Evolutionary conservation across 23 tunicate genomes (phyloP).

Genomic region (Aplidium turbinatum): DNA sequence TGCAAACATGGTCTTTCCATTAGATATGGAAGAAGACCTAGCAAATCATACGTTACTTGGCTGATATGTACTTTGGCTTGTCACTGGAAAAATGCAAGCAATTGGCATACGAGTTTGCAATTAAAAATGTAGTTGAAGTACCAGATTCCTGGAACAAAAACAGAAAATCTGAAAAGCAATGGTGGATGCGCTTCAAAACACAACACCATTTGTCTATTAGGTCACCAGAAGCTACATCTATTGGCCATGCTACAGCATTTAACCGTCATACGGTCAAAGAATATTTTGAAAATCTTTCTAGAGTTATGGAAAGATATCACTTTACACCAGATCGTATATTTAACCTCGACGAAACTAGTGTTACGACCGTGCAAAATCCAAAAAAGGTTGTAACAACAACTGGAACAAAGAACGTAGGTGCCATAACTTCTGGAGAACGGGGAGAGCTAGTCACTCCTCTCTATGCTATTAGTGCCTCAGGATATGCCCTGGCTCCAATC

Average conservation of each 20-base stretch:
- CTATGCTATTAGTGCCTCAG: constrained; percentile 11
- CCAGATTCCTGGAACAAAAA: constrained; percentile 7
- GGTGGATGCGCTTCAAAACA: constrained; percentile 14
- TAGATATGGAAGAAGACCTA: constrained; percentile 7
- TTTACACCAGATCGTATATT: not conserved
- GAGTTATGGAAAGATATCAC: not conserved
- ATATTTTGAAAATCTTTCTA: constrained; percentile 5
- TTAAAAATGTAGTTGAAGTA: not conserved
- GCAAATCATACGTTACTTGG: constrained; percentile 1
- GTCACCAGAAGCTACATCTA: constrained; percentile 1
- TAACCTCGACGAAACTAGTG: constrained; percentile 5
- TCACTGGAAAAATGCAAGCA: constrained; percentile 14
- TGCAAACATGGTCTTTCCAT: not conserved
- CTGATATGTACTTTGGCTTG: constrained; percentile 6
- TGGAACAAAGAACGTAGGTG: not conserved
- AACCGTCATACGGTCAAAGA: not conserved
- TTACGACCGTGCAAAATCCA: constrained; percentile 14
- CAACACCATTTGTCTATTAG: constrained; percentile 7
- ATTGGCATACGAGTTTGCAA: constrained; percentile 19
- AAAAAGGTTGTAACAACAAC: constrained; percentile 5
- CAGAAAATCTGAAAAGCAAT: constrained; percentile 2
- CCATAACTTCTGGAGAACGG: constrained; percentile 13
- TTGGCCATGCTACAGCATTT: constrained; percentile 16
- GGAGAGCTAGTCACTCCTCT: constrained; percentile 15
- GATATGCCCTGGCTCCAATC: constrained; percentile 9